phyloP scores from a whole-genome alignment of 2,113 vertebrate genomes.

The Gnathonemus echidnorhynchus region DNA sequence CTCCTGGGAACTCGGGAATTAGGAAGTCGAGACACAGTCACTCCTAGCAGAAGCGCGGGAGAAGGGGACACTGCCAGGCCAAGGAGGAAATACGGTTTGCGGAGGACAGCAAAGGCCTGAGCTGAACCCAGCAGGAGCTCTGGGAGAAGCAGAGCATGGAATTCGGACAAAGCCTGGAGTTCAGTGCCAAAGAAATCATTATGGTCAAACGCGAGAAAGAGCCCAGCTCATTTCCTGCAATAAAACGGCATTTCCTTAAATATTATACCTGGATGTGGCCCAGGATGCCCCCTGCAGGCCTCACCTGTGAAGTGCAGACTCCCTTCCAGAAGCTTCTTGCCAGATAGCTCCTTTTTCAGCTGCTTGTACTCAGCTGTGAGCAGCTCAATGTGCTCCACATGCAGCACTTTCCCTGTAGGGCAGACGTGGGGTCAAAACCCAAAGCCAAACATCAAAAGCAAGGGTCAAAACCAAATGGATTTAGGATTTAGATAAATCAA shows the following conservation, averaged over 20 bases:
- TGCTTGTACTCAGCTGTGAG: constrained; percentile 76
- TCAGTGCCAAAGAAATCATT: not conserved
- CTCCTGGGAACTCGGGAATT: not conserved
- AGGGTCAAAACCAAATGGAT: not conserved
- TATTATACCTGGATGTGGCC: not conserved
- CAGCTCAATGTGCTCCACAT: constrained; percentile 90
- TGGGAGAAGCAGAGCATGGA: not conserved
- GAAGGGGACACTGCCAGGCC: not conserved
- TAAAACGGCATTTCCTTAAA: not conserved
- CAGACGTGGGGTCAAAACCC: not conserved
- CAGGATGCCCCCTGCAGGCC: not conserved
- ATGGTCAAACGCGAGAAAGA: not conserved
- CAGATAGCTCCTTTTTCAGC: constrained; percentile 74
- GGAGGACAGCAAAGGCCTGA: not conserved
- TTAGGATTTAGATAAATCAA: not conserved
- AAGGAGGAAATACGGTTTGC: not conserved
- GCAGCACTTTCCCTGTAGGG: constrained; percentile 69
- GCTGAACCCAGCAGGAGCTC: not conserved
- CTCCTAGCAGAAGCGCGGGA: not conserved
- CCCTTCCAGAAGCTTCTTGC: constrained; percentile 75
- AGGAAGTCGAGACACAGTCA: not conserved
- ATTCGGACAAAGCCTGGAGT: not conserved
- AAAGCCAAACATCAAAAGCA: not conserved
- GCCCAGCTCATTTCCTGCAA: not conserved
- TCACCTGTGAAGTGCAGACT: constrained; percentile 85